These are phyloP conservation scores for Nyctereutes procyonoides DNA, from an alignment of 2,113 vertebrate species.

Conservation along the genomic window DNA sequence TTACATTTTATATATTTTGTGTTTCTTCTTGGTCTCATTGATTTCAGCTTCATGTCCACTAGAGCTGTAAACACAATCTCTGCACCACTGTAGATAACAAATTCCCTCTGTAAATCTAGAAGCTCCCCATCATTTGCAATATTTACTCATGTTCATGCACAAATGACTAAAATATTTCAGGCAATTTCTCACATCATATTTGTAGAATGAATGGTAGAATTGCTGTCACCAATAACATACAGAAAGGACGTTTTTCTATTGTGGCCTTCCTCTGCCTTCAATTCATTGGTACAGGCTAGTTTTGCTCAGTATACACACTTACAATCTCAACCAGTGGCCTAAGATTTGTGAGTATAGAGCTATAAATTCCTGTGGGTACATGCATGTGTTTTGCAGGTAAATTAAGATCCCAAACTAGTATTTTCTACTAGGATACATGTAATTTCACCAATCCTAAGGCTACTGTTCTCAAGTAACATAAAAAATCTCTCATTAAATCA, in stretches of 20 bases:
- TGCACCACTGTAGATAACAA: neutral
- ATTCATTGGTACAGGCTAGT: neutral
- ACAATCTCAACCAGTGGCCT: neutral
- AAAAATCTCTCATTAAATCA: neutral
- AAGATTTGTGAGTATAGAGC: neutral
- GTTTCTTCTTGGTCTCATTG: neutral
- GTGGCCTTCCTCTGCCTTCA: neutral
- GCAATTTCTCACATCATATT: neutral
- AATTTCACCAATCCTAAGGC: neutral
- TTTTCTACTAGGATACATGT: neutral
- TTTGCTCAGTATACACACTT: neutral
- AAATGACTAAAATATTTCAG: neutral
- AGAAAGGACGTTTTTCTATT: neutral
- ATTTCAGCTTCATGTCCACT: neutral
- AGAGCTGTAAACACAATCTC: neutral
- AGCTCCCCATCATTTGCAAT: neutral
- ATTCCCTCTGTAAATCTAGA: neutral
- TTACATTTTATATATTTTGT: neutral
- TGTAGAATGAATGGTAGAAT: neutral
- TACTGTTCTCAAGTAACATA: neutral
- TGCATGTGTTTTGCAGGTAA: neutral
- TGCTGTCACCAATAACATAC: neutral
- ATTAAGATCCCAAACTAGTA: neutral
- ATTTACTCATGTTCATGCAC: neutral
- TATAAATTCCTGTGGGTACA: neutral